Evolutionary conservation across 37 sponge, comb jelly and placozoan species (phyloP).

Genomic region (Dysidea cf. avara): DNA sequence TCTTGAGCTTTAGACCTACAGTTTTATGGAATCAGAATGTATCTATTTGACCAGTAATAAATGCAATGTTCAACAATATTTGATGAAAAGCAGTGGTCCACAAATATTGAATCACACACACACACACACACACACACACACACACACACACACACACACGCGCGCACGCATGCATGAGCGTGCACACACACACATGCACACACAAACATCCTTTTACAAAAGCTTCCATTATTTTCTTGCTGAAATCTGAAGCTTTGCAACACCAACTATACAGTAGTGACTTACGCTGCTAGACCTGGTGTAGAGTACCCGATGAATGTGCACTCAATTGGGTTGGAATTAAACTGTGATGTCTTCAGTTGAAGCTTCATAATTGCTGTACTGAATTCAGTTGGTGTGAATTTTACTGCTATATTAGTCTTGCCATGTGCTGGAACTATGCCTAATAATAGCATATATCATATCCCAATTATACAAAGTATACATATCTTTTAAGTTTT

Average conservation of each 20-base stretch:
- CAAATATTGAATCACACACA: too few relatives aligned
- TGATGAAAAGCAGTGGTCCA: too few relatives aligned
- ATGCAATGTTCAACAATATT: too few relatives aligned
- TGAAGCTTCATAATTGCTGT: conserved; percentile 76
- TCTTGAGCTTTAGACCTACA: too few relatives aligned
- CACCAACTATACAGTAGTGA: not conserved
- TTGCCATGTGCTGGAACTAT: conserved; percentile 66
- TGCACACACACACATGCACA: too few relatives aligned
- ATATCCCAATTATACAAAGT: too few relatives aligned
- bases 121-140: conserved; percentile 53
- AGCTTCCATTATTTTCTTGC: not conserved
- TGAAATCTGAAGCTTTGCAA: too few relatives aligned
- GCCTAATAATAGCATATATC: conserved; percentile 34
- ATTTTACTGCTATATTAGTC: conserved; percentile 55
- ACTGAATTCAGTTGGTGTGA: conserved; percentile 74
- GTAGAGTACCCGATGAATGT: conserved; percentile 70
- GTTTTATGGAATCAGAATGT: too few relatives aligned
- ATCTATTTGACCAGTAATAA: too few relatives aligned
- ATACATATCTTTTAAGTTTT: too few relatives aligned
- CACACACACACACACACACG: conserved; percentile 55
- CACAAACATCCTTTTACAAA: not conserved
- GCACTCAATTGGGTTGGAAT: conserved; percentile 59
- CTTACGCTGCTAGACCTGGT: conserved; percentile 78
- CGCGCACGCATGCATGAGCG: conserved; percentile 14
- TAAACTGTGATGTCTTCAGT: conserved; percentile 82